Evolutionary conservation across 2,113 vertebrate species (phyloP).

Genomic region (Rhinichthys klamathensis): DNA sequence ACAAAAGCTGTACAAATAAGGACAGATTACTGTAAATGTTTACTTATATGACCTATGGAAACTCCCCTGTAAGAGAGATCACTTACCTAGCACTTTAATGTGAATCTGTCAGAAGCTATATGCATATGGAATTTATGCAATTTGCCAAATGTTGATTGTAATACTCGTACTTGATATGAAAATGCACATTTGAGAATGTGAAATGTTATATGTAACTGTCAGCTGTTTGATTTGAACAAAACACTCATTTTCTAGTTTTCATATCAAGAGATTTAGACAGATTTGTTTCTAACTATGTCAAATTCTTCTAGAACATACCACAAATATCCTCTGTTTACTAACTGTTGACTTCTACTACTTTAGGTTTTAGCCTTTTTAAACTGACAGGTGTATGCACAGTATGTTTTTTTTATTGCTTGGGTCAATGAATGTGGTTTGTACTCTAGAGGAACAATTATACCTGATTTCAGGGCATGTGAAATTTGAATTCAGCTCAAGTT

Average conservation of each 20-base stretch:
- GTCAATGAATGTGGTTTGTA: conserved; percentile 53
- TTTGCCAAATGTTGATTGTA: conserved; percentile 36
- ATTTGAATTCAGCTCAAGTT: conserved; percentile 62
- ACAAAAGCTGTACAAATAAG: conserved; percentile 50
- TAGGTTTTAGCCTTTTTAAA: conserved; percentile 40
- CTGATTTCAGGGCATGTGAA: conserved; percentile 46
- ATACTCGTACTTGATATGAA: conserved; percentile 21
- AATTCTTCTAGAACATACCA: not conserved
- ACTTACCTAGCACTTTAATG: conserved; percentile 72
- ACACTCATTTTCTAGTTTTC: conserved; percentile 6
- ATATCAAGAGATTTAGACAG: conserved; percentile 18
- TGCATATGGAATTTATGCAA: conserved; percentile 19
- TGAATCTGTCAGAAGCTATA: conserved; percentile 47
- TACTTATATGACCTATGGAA: conserved; percentile 42
- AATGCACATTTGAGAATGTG: conserved; percentile 22
- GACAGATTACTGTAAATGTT: conserved; percentile 18
- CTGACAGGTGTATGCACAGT: conserved; percentile 64
- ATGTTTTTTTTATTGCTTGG: conserved; percentile 48
- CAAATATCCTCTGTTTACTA: conserved; percentile 2
- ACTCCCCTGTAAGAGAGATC: conserved; percentile 36
- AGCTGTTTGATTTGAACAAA: conserved; percentile 10
- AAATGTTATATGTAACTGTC: conserved; percentile 27
- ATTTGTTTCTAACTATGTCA: conserved; percentile 1
- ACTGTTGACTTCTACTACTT: not conserved
- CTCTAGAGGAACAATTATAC: conserved; percentile 52